phyloP scores from a whole-genome alignment of 1,140 invertebrate genomes.

The Belonocnema kinseyi region DNA sequence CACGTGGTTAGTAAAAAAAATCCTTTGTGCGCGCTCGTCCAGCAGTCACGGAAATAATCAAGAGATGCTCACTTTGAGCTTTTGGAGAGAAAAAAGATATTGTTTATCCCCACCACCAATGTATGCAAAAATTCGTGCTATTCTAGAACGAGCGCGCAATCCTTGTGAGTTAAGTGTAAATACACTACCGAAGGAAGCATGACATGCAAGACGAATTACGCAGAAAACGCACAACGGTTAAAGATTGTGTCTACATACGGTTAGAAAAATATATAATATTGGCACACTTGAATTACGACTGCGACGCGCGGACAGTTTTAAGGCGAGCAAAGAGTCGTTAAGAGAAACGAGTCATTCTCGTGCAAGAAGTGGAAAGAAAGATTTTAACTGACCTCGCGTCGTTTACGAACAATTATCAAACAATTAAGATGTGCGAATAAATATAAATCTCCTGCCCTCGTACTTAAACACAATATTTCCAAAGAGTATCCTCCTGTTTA shows the following conservation, averaged over 20 bases:
- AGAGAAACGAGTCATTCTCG: slow-evolving; percentile 33
- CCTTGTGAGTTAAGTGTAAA: slow-evolving; percentile 55
- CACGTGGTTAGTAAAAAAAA: slow-evolving; percentile 75
- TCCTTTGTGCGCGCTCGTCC: slow-evolving; percentile 46
- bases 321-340: slow-evolving; percentile 32
- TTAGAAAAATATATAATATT: slow-evolving; percentile 57
- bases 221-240: slow-evolving; percentile 73
- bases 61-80: slow-evolving; percentile 43
- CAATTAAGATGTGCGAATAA: slow-evolving; percentile 39
- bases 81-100: slow-evolving; percentile 22
- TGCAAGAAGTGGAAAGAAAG: slow-evolving; percentile 31
- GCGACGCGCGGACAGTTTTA: not conserved
- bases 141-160: slow-evolving; percentile 49
- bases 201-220: slow-evolving; percentile 75
- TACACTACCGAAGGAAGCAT: slow-evolving; percentile 75
- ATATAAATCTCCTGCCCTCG: not conserved
- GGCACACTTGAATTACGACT: slow-evolving; percentile 46
- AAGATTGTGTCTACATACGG: slow-evolving; percentile 66
- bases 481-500: slow-evolving; percentile 52
- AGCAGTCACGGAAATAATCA: slow-evolving; percentile 34
- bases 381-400: not conserved
- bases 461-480: slow-evolving; percentile 31
- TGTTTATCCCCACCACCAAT: slow-evolving; percentile 28
- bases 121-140: slow-evolving; percentile 25
- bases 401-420: not conserved